Percentiles rank a stretch among this genome's conserved stretches.
Evolutionary conservation across 2,797 vertebrate genomes (phyloP).

Genomic region (Pteropus rufus): DNA sequence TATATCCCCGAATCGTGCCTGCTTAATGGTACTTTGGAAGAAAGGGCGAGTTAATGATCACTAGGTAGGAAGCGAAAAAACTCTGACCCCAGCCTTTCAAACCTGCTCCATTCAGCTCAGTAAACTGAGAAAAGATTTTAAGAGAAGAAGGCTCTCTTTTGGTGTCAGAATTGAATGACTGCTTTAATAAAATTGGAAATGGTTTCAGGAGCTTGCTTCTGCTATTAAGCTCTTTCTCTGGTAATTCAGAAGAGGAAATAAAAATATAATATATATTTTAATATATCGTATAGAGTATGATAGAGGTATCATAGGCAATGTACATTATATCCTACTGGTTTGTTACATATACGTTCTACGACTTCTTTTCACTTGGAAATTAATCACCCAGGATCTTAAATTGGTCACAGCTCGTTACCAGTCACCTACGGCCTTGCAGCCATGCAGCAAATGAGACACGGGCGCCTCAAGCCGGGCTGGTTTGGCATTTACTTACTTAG

Average conservation of each 20-base stretch:
- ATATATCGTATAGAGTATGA: neutral
- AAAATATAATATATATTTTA: neutral
- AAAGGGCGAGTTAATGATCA: neutral
- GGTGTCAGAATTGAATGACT: neutral
- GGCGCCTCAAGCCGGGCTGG: slow-evolving; percentile 76
- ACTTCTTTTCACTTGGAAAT: slow-evolving; percentile 25
- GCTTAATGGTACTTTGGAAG: neutral
- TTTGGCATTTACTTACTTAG: slow-evolving; percentile 86
- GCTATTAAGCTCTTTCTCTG: neutral
- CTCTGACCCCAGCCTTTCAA: neutral
- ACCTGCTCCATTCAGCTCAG: neutral
- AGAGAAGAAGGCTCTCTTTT: too few species aligned
- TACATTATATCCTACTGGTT: neutral
- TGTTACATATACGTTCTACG: neutral
- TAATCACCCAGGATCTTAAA: slow-evolving; percentile 40
- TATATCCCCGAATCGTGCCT: neutral
- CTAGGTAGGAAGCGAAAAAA: rapidly evolving
- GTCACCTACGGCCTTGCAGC: slow-evolving; percentile 42
- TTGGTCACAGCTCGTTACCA: slow-evolving; percentile 51
- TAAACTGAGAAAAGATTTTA: neutral
- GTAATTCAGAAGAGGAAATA: slow-evolving; percentile 18
- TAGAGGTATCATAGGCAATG: too few species aligned
- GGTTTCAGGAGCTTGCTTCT: neutral
- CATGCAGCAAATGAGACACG: slow-evolving; percentile 57
- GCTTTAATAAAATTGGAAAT: neutral